Percentiles rank a stretch among this genome's conserved stretches.
Conservation (phyloP, 2,797 vertebrate genomes). For the Denticeps clupeoides region DNA sequence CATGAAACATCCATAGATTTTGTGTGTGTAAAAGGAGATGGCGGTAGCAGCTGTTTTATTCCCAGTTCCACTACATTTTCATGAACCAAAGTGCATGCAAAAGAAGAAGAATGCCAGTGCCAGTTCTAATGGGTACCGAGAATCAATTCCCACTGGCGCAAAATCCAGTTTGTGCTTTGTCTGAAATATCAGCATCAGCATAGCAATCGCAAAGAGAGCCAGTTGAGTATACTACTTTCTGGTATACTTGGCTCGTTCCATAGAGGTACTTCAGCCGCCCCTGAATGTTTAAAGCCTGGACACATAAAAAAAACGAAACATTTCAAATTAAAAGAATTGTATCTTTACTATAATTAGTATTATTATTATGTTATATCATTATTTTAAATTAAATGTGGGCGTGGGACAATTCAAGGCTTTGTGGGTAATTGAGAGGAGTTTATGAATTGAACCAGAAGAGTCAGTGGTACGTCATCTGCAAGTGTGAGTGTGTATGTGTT, state of each 20-base stretch:
- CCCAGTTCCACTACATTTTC: too few relatives aligned
- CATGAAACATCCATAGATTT: too few relatives aligned
- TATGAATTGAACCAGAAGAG: too few relatives aligned
- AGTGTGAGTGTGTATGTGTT: not conserved
- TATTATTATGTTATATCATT: too few relatives aligned
- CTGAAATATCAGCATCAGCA: constrained; percentile 51
- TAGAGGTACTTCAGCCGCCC: constrained; percentile 50
- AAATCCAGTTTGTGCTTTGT: constrained; percentile 59
- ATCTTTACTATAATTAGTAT: too few relatives aligned
- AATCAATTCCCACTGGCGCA: constrained; percentile 44
- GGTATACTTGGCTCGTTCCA: constrained; percentile 27
- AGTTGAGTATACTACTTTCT: constrained; percentile 38
- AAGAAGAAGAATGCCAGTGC: constrained; percentile 16
- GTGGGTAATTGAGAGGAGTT: too few relatives aligned
- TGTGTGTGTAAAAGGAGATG: too few relatives aligned
- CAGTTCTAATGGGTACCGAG: too few relatives aligned
- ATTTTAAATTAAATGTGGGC: too few relatives aligned
- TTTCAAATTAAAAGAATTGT: not conserved
- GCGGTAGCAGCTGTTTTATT: too few relatives aligned
- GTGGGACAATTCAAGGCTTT: too few relatives aligned
- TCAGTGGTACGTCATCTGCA: too few relatives aligned
- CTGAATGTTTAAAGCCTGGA: constrained; percentile 39
- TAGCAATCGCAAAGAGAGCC: constrained; percentile 49
- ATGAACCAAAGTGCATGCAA: not conserved
- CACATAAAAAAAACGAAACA: accelerated